phyloP scores from a whole-genome alignment of 92 coral and sea anemone species.

The Epizoanthus fatuus region DNA sequence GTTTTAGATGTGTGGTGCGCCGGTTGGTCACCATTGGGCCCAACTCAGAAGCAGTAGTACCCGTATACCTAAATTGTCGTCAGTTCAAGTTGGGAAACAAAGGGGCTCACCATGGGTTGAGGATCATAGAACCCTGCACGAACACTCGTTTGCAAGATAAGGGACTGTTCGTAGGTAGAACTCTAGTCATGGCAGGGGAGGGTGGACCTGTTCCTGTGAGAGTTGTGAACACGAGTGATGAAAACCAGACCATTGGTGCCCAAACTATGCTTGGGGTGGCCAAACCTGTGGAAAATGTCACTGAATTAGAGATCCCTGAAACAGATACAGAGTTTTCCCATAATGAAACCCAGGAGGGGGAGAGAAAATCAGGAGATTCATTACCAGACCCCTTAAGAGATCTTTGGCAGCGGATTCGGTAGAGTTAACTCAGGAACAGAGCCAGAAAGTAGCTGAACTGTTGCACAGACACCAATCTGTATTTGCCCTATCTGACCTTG shows the following conservation, averaged over 20 bases:
- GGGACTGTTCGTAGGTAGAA: constrained; percentile 48
- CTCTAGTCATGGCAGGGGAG: constrained; percentile 31
- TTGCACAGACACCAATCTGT: constrained; percentile 21
- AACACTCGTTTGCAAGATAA: constrained; percentile 40
- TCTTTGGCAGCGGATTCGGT: constrained; percentile 45
- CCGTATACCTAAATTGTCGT: constrained; percentile 6
- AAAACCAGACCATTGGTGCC: constrained; percentile 45
- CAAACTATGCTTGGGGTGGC: too few relatives aligned
- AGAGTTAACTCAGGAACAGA: constrained; percentile 36
- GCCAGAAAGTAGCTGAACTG: constrained; percentile 19
- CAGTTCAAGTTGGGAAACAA: background rate
- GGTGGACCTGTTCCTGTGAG: constrained; percentile 15
- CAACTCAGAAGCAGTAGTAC: constrained; percentile 43
- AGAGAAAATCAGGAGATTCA: background rate
- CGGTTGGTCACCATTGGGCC: constrained; percentile 40
- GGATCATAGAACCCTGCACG: constrained; percentile 1
- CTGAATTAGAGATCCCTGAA: constrained; percentile 16
- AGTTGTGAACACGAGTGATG: constrained; percentile 11
- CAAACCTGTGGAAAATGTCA: too few relatives aligned
- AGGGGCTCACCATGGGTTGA: constrained; percentile 7
- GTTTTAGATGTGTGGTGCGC: constrained; percentile 46
- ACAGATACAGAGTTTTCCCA: background rate
- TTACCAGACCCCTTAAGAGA: constrained; percentile 49
- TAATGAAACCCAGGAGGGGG: background rate
- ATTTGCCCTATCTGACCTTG: constrained; percentile 34